These are phyloP conservation scores for Daboia siamensis DNA, from an alignment of 2,113 vertebrate genomes.

Conservation along the genomic window DNA sequence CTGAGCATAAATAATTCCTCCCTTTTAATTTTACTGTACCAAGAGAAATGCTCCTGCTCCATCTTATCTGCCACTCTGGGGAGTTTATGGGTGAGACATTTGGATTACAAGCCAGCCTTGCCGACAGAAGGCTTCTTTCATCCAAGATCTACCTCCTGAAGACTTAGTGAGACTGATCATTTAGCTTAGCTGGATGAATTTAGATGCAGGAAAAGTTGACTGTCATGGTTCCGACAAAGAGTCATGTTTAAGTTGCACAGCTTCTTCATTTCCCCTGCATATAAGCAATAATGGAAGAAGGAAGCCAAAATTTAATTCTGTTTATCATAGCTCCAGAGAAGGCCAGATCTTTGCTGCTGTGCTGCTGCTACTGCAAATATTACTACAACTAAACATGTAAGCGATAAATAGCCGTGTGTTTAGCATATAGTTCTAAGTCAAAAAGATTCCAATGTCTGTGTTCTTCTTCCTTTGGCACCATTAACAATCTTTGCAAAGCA, in stretches of 20 bases:
- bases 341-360: background rate
- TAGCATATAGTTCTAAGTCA: background rate
- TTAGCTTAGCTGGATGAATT: background rate
- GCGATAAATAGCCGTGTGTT: background rate
- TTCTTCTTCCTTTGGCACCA: background rate
- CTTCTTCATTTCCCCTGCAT: background rate
- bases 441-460: background rate
- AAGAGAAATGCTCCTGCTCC: background rate
- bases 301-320: slow-evolving; percentile 1
- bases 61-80: background rate
- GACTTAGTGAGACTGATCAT: background rate
- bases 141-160: background rate
- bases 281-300: background rate
- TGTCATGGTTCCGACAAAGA: background rate
- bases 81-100: background rate
- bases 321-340: slow-evolving; percentile 9
- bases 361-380: background rate
- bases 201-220: background rate
- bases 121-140: background rate
- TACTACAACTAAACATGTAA: background rate
- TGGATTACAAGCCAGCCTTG: background rate
- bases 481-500: background rate
- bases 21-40: background rate
- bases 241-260: background rate
- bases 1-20: background rate